These are phyloP conservation scores for Reinhardtius hippoglossoides DNA, from an alignment of 2,113 vertebrate genomes.

Conservation along the genomic window DNA sequence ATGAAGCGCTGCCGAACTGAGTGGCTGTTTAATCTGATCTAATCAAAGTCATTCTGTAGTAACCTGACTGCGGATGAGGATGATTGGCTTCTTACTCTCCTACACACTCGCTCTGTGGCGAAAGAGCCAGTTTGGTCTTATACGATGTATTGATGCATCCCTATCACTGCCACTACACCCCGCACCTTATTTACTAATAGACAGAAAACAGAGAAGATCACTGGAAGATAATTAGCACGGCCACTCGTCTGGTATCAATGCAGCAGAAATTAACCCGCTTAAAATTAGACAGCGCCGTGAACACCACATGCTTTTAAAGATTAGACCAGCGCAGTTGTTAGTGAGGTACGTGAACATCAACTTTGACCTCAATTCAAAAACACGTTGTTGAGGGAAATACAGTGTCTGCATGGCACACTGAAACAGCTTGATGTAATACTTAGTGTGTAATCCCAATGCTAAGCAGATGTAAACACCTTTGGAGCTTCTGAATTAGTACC, in stretches of 20 bases:
- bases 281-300: constrained; percentile 26
- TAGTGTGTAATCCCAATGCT: constrained; percentile 49
- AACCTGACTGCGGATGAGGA: constrained; percentile 9
- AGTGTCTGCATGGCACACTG: constrained; percentile 26
- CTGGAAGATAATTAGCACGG: constrained; percentile 39
- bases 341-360: constrained; percentile 7
- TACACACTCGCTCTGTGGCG: constrained; percentile 20
- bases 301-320: constrained; percentile 15
- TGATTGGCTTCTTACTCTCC: constrained; percentile 39
- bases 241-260: constrained; percentile 40
- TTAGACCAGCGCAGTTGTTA: neutral
- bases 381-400: neutral
- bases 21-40: neutral
- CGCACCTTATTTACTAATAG: constrained; percentile 59
- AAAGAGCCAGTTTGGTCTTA: constrained; percentile 28
- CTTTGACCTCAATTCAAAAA: constrained; percentile 4
- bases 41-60: constrained; percentile 11
- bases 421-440: constrained; percentile 54
- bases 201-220: constrained; percentile 60
- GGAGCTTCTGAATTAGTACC: constrained; percentile 60
- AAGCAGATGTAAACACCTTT: constrained; percentile 60
- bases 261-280: constrained; percentile 30
- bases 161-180: constrained; percentile 46
- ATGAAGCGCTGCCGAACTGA: too few relatives aligned
- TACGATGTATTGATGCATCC: constrained; percentile 40